These are phyloP conservation scores for Fabriciana adippe DNA, from an alignment of 2,888 invertebrate genomes.

Conservation along the genomic window DNA sequence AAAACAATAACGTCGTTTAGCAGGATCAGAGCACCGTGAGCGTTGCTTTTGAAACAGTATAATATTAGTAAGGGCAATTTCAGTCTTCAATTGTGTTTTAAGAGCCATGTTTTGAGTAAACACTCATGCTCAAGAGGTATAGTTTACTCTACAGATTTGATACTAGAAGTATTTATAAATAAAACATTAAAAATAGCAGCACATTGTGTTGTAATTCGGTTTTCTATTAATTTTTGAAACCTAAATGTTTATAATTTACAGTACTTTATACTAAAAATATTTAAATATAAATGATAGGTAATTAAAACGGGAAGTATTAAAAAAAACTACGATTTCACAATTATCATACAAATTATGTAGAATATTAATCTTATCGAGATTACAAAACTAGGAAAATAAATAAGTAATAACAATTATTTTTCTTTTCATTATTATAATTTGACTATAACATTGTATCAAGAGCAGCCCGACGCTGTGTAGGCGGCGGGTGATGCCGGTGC, in stretches of 20 bases:
- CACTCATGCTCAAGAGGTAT: conserved; percentile 59
- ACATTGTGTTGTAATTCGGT: background rate
- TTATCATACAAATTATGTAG: too few relatives aligned
- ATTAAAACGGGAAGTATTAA: too few relatives aligned
- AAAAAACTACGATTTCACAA: too few relatives aligned
- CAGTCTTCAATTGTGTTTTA: conserved; percentile 60
- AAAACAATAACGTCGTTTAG: conserved; percentile 65
- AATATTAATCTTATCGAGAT: too few relatives aligned
- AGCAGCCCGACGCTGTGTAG: conserved; percentile 44
- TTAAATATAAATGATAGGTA: too few relatives aligned
- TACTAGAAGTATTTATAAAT: conserved; percentile 44
- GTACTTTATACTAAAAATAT: too few relatives aligned
- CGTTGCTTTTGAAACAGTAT: conserved; percentile 50
- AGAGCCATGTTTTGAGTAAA: conserved; percentile 76
- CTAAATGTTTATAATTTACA: too few relatives aligned
- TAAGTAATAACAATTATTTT: too few relatives aligned
- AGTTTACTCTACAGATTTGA: conserved; percentile 53
- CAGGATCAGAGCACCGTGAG: conserved; percentile 57
- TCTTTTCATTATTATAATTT: too few relatives aligned
- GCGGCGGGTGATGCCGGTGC: conserved; percentile 64
- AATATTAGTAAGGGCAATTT: conserved; percentile 53
- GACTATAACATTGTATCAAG: conserved; percentile 53
- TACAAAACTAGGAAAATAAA: too few relatives aligned
- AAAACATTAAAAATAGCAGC: background rate
- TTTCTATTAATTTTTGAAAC: too few relatives aligned